Conservation (phyloP, 1,140 invertebrate species). For the Archivesica marissinica region DNA sequence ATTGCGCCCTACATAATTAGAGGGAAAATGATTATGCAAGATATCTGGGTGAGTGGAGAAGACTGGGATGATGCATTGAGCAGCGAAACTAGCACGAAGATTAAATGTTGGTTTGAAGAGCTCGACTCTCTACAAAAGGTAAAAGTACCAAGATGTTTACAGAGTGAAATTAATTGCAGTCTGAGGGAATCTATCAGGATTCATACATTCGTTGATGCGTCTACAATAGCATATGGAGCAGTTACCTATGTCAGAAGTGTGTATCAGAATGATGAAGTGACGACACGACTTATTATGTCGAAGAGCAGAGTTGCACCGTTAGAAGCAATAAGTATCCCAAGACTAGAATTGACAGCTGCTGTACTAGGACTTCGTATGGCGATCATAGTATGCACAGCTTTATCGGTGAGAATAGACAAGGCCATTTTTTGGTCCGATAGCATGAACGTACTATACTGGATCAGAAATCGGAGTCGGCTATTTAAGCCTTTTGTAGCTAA, state of each 20-base stretch:
- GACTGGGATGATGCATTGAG: constrained; percentile 6
- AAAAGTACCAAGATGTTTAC: neutral
- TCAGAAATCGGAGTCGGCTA: constrained; percentile 19
- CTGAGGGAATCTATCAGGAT: neutral
- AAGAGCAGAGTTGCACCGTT: constrained; percentile 14
- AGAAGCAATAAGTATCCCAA: constrained; percentile 10
- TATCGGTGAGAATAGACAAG: neutral
- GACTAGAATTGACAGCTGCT: constrained; percentile 4
- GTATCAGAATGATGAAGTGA: neutral
- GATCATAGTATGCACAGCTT: neutral
- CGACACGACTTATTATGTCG: neutral
- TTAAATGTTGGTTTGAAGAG: constrained; percentile 20
- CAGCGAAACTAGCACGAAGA: neutral
- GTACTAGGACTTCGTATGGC: neutral
- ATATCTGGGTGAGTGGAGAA: constrained; percentile 3
- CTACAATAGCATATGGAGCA: neutral
- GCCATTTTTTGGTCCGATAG: constrained; percentile 44
- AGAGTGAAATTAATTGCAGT: too few species aligned
- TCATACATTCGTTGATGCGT: constrained; percentile 13
- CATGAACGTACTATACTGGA: constrained; percentile 31
- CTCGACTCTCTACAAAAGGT: neutral
- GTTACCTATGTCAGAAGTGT: neutral
- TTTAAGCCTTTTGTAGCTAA: constrained; percentile 40
- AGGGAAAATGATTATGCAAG: constrained; percentile 23
- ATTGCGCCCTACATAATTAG: constrained; percentile 2